These are phyloP conservation scores for Strix aluco DNA, from an alignment of 2,113 vertebrate genomes.

Conservation along the genomic window DNA sequence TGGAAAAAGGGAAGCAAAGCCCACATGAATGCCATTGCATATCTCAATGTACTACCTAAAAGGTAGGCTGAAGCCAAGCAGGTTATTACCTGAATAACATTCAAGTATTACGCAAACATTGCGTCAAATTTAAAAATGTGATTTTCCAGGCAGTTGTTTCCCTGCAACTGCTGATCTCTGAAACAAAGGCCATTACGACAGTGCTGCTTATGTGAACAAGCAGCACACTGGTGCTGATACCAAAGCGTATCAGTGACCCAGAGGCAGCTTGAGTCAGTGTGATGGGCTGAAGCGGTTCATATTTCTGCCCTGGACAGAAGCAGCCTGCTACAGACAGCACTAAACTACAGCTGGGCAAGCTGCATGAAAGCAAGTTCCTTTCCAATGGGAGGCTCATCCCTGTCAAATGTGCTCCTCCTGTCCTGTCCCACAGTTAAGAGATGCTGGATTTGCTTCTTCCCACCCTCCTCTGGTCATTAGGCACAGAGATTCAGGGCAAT, in stretches of 20 bases:
- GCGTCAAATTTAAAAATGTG: not conserved
- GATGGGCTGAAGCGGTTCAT: rapidly evolving
- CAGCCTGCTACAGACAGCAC: not conserved
- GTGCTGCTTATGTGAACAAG: not conserved
- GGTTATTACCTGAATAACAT: too few species aligned
- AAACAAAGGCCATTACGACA: not conserved
- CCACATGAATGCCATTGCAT: not conserved
- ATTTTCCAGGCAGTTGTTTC: not conserved
- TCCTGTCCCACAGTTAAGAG: not conserved
- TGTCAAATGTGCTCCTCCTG: not conserved
- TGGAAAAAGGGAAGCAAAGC: not conserved
- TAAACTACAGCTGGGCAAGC: not conserved
- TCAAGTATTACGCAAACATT: not conserved
- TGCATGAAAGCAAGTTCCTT: not conserved
- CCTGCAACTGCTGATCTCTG: not conserved
- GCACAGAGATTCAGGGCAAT: not conserved
- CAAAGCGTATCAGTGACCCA: not conserved
- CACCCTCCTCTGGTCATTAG: not conserved
- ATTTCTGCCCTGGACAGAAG: not conserved
- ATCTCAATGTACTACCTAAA: not conserved
- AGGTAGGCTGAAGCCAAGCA: not conserved
- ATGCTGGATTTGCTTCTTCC: not conserved
- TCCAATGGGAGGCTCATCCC: not conserved
- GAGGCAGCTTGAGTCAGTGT: rapidly evolving
- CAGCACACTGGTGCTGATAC: not conserved